Evolutionary conservation across 2,888 invertebrate species (phyloP).

Genomic region (Cataglyphis altisquamis): DNA sequence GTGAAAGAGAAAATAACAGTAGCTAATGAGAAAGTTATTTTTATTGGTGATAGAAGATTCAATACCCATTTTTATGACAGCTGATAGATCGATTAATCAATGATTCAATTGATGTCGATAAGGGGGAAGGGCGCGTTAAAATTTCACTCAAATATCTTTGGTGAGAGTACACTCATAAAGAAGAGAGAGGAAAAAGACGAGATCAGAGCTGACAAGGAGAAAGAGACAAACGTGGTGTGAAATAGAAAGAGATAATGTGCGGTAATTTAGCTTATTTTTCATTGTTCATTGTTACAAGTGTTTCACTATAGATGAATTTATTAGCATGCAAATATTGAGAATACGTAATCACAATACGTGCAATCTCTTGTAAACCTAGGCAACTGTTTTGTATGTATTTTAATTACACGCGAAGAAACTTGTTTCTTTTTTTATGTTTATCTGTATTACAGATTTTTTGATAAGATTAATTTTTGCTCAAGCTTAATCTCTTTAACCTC

Average conservation of each 20-base stretch:
- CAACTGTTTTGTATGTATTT: background rate
- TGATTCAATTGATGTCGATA: conserved; percentile 13
- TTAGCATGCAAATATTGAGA: conserved; percentile 3
- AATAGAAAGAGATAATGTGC: background rate
- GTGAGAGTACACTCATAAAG: conserved; percentile 18
- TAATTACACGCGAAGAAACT: background rate
- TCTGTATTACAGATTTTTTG: background rate
- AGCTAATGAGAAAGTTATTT: conserved; percentile 12
- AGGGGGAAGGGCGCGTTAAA: background rate
- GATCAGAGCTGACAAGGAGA: background rate
- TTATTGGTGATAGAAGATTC: background rate
- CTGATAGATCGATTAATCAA: conserved; percentile 39
- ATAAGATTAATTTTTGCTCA: background rate
- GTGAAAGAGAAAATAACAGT: background rate
- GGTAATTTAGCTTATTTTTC: conserved; percentile 31
- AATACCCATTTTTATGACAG: conserved; percentile 12
- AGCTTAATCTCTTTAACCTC: background rate
- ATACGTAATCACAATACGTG: conserved; percentile 3
- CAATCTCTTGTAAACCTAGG: background rate
- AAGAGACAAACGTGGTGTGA: background rate
- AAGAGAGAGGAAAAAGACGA: background rate
- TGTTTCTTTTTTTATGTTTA: background rate
- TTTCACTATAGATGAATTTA: conserved; percentile 1
- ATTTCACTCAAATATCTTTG: conserved; percentile 34
- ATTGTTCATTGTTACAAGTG: conserved; percentile 39